Conservation (phyloP, 2,888 invertebrate genomes). For the Cerastoderma edule region DNA sequence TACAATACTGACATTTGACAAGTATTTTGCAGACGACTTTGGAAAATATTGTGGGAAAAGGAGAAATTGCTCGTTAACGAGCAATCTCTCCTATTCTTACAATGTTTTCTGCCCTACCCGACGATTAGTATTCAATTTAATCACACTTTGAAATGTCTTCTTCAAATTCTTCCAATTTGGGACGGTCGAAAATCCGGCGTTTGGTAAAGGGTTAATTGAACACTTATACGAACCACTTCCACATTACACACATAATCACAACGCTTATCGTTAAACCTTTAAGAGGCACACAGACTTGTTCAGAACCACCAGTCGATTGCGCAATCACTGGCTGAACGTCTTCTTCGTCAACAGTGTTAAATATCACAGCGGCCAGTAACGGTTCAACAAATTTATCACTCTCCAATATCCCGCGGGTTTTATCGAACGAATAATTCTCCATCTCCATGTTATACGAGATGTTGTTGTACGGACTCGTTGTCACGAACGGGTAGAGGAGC, state of each 20-base stretch:
- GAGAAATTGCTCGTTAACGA: constrained; percentile 1
- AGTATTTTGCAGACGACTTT: not conserved
- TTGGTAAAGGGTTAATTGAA: not conserved
- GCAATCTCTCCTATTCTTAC: constrained; percentile 5
- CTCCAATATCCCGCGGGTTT: constrained; percentile 41
- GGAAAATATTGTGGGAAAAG: not conserved
- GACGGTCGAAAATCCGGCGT: not conserved
- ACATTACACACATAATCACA: not conserved
- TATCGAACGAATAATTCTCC: constrained; percentile 46
- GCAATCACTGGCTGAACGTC: not conserved
- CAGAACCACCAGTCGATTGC: constrained; percentile 2
- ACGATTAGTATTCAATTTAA: not conserved
- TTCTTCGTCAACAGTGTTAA: constrained; percentile 24
- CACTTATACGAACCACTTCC: not conserved
- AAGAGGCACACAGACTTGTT: not conserved
- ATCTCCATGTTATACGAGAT: constrained; percentile 37
- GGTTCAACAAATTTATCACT: constrained; percentile 44
- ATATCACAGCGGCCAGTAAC: constrained; percentile 49
- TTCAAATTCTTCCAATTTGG: not conserved
- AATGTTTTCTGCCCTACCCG: not conserved
- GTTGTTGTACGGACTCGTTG: constrained; percentile 26
- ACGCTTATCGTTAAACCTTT: not conserved
- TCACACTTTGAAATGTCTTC: not conserved
- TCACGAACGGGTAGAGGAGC: constrained; percentile 45
- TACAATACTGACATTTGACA: not conserved